Evolutionary conservation across 2,888 invertebrate genomes (phyloP).

Genomic region (Exocentrus adspersus): DNA sequence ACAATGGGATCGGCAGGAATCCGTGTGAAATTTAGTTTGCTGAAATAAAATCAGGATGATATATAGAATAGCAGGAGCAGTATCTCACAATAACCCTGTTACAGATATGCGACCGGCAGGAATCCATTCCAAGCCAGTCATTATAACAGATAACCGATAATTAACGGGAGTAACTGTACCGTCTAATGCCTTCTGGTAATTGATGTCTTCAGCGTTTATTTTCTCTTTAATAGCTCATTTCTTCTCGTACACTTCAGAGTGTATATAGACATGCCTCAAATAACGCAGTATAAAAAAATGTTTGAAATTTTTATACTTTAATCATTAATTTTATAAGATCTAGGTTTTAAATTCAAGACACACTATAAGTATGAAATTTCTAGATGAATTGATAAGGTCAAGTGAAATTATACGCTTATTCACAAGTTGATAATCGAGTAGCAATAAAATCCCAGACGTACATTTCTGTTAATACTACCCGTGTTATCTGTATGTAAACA

Average conservation of each 20-base stretch:
- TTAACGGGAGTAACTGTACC: constrained; percentile 32
- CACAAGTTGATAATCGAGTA: background rate
- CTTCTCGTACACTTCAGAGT: constrained; percentile 24
- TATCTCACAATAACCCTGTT: constrained; percentile 23
- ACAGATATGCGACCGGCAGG: constrained; percentile 21
- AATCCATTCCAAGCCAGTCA: constrained; percentile 27
- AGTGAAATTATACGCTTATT: no score
- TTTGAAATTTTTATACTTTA: no score
- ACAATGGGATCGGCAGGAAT: no score
- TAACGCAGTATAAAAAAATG: background rate
- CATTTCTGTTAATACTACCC: background rate
- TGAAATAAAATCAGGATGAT: no score
- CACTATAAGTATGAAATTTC: no score
- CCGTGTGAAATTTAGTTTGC: no score
- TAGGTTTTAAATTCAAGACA: no score
- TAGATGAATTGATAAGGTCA: no score
- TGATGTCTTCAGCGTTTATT: constrained; percentile 31
- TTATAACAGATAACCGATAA: constrained; percentile 31
- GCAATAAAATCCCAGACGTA: background rate
- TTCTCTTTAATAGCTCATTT: constrained; percentile 16
- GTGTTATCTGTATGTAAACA: background rate
- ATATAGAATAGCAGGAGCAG: no score
- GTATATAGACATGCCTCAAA: background rate
- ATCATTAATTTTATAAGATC: no score
- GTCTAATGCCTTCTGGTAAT: constrained; percentile 33